Evolutionary conservation across 2,888 invertebrate genomes (phyloP).

Genomic region (Pristionchus maxplancki): DNA sequence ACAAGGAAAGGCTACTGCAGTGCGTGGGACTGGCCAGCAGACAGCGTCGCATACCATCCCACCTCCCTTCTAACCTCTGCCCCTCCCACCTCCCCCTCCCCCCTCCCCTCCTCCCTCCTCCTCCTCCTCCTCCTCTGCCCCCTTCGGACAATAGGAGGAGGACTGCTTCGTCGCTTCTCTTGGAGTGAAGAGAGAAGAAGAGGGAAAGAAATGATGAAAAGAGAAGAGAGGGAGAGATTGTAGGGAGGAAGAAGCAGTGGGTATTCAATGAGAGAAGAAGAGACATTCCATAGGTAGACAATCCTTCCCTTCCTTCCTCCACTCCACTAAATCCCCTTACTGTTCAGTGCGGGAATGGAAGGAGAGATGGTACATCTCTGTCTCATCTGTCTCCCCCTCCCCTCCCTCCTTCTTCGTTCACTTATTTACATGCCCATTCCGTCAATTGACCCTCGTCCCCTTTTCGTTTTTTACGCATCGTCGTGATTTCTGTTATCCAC

Average conservation of each 20-base stretch:
- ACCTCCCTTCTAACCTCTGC: not conserved
- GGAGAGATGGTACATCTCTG: not conserved
- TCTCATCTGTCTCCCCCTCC: not conserved
- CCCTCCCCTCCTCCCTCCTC: not conserved
- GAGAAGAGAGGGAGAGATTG: constrained; percentile 39
- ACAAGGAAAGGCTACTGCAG: not conserved
- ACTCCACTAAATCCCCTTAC: constrained; percentile 14
- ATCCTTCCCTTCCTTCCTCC: not conserved
- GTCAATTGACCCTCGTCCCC: not conserved
- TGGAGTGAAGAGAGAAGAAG: constrained; percentile 40
- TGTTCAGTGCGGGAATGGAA: not conserved
- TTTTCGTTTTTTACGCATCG: not conserved
- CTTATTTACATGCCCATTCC: not conserved
- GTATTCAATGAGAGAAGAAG: constrained; percentile 13
- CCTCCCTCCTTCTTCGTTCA: not conserved
- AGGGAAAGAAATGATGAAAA: constrained; percentile 43
- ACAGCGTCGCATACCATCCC: not conserved
- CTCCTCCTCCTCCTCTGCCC: not conserved
- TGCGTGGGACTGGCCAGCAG: not conserved
- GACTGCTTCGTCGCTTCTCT: constrained; percentile 28
- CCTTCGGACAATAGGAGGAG: constrained; percentile 37
- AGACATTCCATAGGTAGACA: constrained; percentile 26
- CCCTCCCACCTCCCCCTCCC: not conserved
- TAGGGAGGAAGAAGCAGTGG: constrained; percentile 28
- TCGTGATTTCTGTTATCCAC: not conserved